Evolutionary conservation across 2,797 vertebrate genomes (phyloP), one percentile per base, ranked within the genome.

Genomic region (Smutsia temminckii): DNA sequence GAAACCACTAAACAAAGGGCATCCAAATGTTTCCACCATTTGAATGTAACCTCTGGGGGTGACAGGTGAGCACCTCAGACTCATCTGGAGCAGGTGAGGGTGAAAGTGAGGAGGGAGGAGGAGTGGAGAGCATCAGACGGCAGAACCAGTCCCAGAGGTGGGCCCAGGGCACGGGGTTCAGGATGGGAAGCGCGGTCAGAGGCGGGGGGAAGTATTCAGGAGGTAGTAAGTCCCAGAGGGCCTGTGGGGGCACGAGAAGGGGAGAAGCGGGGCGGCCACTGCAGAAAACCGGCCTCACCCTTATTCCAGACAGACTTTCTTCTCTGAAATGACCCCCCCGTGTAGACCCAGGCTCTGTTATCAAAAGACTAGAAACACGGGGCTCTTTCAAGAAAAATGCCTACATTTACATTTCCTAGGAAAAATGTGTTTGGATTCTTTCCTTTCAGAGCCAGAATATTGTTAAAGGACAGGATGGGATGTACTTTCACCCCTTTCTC

Each of bases 391-490:
- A 84, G 49, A 94, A 95, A 79, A 92, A 95, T n/a, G 4, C 49
- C 71, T 63, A 61, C 27, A 34, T 51, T 94, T 57, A 89, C 68
- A 81, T 95, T 96, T 96, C 55, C 63, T 51, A 53, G 42, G 72
- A 64, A 95, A 89, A 84, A 37, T 16, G 2, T 93, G 74, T 93
- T 88, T 87, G 61, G 57, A 85, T 40, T 88, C 53, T 61, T 89
- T 85, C 21, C 63, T 71, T 91, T 95, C 79, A n/a, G 29, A 91
- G 89, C 64, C 75, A 95, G 91, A 86, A 49, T 32, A 81, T 96
- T 87, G 69, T 95, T 64, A 84, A 97, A 97, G 0, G 42, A 68
- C 21, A 95, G 49, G 59, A 93, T 69, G 40, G 25, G 4, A 91
- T 59, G 51, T 66, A 83, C 34, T 69, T 74, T 96, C 29, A 59